Conservation (phyloP, 2,888 invertebrate species). For the Callinectes sapidus region DNA sequence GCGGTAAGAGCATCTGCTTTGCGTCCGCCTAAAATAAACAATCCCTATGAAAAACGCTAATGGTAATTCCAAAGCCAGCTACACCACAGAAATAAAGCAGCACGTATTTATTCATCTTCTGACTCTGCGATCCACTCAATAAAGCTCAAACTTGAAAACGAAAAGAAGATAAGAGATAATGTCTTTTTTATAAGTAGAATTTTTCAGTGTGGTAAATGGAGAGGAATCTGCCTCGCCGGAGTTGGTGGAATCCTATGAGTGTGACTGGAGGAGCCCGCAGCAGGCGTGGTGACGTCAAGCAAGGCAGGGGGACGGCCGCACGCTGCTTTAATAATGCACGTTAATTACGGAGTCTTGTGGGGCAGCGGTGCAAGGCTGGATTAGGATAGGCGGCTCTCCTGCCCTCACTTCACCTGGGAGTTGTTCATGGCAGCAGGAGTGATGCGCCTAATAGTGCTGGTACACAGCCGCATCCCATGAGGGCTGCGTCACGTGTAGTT, state of each 20-base stretch:
- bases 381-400: neutral
- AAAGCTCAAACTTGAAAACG: neutral
- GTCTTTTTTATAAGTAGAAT: neutral
- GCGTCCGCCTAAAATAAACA: neutral
- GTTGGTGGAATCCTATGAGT: neutral
- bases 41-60: neutral
- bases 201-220: neutral
- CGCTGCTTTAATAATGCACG: conserved; percentile 26
- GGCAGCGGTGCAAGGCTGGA: conserved; percentile 22
- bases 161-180: neutral
- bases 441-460: neutral
- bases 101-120: neutral
- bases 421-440: neutral
- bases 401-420: neutral
- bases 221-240: neutral
- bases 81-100: neutral
- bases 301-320: neutral
- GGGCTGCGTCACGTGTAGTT: neutral
- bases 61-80: neutral
- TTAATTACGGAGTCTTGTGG: conserved; percentile 3
- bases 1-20: neutral
- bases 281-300: conserved; percentile 19
- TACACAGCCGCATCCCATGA: neutral
- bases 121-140: neutral
- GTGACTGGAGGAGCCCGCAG: neutral